A percentile compares a stretch with the other conserved stretches of the same genome.
Conservation (phyloP, 2,113 vertebrate genomes). For the Stegastes partitus region DNA sequence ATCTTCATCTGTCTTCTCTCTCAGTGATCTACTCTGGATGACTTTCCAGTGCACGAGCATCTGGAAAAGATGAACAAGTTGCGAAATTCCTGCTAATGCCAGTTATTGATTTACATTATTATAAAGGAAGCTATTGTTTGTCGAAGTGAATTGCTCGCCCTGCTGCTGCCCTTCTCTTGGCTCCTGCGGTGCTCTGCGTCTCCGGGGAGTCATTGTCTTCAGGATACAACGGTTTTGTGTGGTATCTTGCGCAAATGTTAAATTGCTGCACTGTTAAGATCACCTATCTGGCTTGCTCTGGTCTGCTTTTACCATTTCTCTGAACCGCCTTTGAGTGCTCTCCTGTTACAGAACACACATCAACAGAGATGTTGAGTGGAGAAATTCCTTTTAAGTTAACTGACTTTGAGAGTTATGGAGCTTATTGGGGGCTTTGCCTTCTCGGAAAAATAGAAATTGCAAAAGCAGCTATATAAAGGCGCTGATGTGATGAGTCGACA, state of each 20-base stretch:
- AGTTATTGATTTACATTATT: slow-evolving; percentile 79
- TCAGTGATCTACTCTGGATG: slow-evolving; percentile 46
- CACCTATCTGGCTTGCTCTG: slow-evolving; percentile 11
- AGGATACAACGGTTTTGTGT: slow-evolving; percentile 28
- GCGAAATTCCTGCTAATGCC: slow-evolving; percentile 60
- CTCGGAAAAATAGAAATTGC: slow-evolving; percentile 61
- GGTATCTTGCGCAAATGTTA: slow-evolving; percentile 47
- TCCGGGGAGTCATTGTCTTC: slow-evolving; percentile 57
- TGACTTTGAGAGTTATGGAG: slow-evolving; percentile 53
- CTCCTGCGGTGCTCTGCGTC: slow-evolving; percentile 42
- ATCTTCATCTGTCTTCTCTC: slow-evolving; percentile 46
- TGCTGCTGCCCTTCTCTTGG: slow-evolving; percentile 51
- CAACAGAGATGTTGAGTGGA: slow-evolving; percentile 39
- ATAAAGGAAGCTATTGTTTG: slow-evolving; percentile 81
- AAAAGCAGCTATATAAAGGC: slow-evolving; percentile 60
- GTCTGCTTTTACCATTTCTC: slow-evolving; percentile 60
- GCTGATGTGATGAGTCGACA: slow-evolving; percentile 74
- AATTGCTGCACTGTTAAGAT: slow-evolving; percentile 32
- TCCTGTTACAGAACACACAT: slow-evolving; percentile 61
- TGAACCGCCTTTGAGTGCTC: slow-evolving; percentile 41
- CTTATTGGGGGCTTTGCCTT: slow-evolving; percentile 33
- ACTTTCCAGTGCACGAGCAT: slow-evolving; percentile 69
- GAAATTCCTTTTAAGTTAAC: slow-evolving; percentile 46
- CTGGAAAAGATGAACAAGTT: slow-evolving; percentile 76
- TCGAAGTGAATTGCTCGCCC: slow-evolving; percentile 53